Conservation (phyloP, 2,113 vertebrate species). For the Actenoides lindsayi region DNA sequence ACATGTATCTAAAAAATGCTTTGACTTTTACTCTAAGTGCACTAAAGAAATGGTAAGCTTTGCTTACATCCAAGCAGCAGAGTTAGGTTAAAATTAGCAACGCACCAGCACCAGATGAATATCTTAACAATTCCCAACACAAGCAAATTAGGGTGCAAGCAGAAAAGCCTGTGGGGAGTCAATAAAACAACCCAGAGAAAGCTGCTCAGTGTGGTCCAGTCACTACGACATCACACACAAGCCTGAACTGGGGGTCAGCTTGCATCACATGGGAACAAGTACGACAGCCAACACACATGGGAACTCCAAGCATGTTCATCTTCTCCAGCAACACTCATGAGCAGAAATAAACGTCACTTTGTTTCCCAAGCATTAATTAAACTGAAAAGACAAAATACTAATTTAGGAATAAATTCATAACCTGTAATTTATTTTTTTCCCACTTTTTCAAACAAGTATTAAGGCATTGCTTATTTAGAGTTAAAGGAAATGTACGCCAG, state of each 20-base stretch:
- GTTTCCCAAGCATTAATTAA: background rate
- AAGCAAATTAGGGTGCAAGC: background rate
- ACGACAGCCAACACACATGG: accelerated
- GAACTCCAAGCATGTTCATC: background rate
- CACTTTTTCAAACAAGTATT: background rate
- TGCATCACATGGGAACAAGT: background rate
- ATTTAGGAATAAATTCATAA: background rate
- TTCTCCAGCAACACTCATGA: background rate
- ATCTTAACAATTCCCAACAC: background rate
- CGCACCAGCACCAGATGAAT: background rate
- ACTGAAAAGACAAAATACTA: background rate
- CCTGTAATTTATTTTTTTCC: accelerated
- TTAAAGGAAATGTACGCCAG: accelerated
- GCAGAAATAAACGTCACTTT: background rate
- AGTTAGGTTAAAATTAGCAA: background rate
- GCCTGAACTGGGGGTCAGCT: background rate
- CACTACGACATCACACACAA: background rate
- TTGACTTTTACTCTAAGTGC: background rate
- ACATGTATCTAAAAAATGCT: accelerated
- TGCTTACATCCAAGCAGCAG: background rate
- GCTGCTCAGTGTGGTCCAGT: accelerated
- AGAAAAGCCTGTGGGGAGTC: background rate
- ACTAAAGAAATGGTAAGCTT: background rate
- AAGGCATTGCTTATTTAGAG: background rate
- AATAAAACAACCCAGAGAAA: background rate